Conservation (phyloP, 2,113 vertebrate species). For the Macrotis lagotis region DNA sequence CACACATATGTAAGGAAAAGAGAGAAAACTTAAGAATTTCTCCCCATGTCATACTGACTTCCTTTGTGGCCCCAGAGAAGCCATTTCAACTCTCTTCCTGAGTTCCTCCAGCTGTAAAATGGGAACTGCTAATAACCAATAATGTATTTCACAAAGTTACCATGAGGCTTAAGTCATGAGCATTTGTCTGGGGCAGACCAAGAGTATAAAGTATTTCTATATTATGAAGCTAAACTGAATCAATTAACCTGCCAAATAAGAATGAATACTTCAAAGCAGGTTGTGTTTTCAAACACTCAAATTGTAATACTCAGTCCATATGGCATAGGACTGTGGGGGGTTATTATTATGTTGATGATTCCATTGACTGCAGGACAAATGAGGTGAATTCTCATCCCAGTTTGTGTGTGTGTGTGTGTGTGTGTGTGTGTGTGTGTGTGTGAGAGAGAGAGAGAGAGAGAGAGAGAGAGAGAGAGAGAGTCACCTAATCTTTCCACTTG, state of each 20-base stretch:
- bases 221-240: background rate
- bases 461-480: background rate
- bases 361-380: slow-evolving; percentile 1
- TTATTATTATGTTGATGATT: slow-evolving; percentile 49
- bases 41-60: slow-evolving; percentile 41
- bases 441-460: too few species aligned
- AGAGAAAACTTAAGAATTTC: slow-evolving; percentile 32
- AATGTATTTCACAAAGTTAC: slow-evolving; percentile 58
- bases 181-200: slow-evolving; percentile 39
- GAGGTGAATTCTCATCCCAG: background rate
- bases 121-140: slow-evolving; percentile 62
- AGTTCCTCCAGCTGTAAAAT: slow-evolving; percentile 62
- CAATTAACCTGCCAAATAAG: background rate
- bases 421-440: too few species aligned
- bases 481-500: slow-evolving; percentile 12
- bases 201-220: slow-evolving; percentile 1
- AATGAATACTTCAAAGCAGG: slow-evolving; percentile 26
- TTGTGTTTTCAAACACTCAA: slow-evolving; percentile 42
- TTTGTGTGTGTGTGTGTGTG: background rate
- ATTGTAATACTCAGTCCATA: slow-evolving; percentile 47
- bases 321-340: background rate
- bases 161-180: slow-evolving; percentile 33
- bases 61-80: slow-evolving; percentile 69
- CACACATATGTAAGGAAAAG: slow-evolving; percentile 9
- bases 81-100: slow-evolving; percentile 58